These are phyloP conservation scores for Irena cyanogastra DNA, from an alignment of 2,113 vertebrate genomes.

Conservation along the genomic window DNA sequence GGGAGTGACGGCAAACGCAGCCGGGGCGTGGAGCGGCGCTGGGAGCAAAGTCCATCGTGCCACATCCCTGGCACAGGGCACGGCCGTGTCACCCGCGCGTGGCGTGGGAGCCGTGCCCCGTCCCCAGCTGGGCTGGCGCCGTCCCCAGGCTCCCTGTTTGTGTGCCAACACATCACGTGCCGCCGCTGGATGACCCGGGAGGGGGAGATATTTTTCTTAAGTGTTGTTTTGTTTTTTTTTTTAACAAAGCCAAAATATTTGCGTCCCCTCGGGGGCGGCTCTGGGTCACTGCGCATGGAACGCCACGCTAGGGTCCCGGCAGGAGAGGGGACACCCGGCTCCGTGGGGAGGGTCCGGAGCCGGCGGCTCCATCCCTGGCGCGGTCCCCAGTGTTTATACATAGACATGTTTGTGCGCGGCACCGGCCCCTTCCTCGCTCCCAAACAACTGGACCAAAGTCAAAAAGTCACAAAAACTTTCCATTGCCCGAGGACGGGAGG, in stretches of 20 bases:
- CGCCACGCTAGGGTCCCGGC: accelerated
- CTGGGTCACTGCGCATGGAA: neutral
- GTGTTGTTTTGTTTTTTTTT: neutral
- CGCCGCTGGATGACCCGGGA: accelerated
- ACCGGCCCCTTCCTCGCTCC: neutral
- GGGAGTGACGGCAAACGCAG: accelerated
- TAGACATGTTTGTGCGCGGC: slow-evolving; percentile 48
- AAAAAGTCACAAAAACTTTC: slow-evolving; percentile 26
- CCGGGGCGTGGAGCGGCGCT: neutral
- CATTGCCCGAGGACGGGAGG: neutral
- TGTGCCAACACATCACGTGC: neutral
- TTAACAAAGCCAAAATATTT: slow-evolving; percentile 37
- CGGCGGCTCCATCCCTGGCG: accelerated
- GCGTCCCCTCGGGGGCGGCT: neutral
- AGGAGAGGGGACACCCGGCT: neutral
- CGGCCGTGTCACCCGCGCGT: neutral
- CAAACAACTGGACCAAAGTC: slow-evolving; percentile 31
- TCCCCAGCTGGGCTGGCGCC: neutral
- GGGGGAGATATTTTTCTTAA: too few relatives aligned
- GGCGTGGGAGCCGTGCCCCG: neutral
- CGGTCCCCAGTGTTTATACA: slow-evolving; percentile 7
- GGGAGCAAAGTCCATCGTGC: neutral
- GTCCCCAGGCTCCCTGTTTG: neutral
- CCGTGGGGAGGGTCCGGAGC: neutral
- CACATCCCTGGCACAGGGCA: neutral